Evolutionary conservation across 2,888 invertebrate genomes (phyloP).

Genomic region (Parapristionchus giblindavisi): DNA sequence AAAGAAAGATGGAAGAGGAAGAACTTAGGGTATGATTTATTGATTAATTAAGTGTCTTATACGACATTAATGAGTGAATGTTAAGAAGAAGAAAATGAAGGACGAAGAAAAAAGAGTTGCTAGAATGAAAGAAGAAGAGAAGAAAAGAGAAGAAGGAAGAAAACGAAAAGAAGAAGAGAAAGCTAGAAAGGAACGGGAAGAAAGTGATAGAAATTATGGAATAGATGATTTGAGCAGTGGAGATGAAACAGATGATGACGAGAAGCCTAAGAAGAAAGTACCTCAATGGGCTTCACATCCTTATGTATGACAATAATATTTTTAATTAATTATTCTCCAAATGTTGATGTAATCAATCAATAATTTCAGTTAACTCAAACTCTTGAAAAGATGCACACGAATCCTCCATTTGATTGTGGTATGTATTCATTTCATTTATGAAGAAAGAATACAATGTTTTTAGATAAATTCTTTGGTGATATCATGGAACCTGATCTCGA

Average conservation of each 20-base stretch:
- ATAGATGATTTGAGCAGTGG: conserved; percentile 69
- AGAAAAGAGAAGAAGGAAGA: conserved; percentile 31
- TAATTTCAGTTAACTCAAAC: conserved; percentile 28
- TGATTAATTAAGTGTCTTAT: too few species aligned
- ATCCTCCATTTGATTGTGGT: conserved; percentile 33
- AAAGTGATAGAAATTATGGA: conserved; percentile 57
- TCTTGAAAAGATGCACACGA: background rate
- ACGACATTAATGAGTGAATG: too few species aligned
- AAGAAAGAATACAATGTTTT: background rate
- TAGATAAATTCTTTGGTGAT: conserved; percentile 32
- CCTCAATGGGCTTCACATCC: conserved; percentile 35
- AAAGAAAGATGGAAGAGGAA: conserved; percentile 30
- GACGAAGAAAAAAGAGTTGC: conserved; percentile 37
- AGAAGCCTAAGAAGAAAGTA: conserved; percentile 69
- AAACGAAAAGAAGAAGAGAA: conserved; percentile 20
- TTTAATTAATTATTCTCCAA: background rate
- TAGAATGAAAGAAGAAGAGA: conserved; percentile 29
- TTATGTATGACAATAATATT: background rate
- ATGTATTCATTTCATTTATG: background rate
- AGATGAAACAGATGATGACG: conserved; percentile 71
- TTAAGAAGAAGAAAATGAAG: conserved; percentile 12
- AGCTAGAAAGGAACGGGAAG: conserved; percentile 19
- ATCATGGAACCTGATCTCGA: conserved; percentile 33
- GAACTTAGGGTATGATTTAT: too few species aligned
- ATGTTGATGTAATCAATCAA: background rate